Percentiles rank a stretch among this genome's conserved stretches.
phyloP scores from a whole-genome alignment of 92 coral and sea anemone genomes.

The Porites evermanni region DNA sequence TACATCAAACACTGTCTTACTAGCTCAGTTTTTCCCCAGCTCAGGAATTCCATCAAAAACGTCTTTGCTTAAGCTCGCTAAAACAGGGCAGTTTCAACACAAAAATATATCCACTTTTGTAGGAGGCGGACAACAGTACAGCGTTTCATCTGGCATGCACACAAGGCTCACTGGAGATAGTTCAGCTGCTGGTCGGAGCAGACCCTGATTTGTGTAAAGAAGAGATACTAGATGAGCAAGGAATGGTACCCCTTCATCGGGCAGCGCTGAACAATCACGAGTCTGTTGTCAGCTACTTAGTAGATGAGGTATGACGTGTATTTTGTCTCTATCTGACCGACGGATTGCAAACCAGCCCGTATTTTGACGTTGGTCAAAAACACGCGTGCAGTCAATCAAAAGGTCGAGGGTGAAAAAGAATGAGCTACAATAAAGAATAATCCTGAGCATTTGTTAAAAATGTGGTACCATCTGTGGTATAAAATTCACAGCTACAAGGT shows the following conservation, averaged over 20 bases:
- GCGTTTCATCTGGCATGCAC: slow-evolving; percentile 88
- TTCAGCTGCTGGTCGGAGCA: slow-evolving; percentile 60
- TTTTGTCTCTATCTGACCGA: not conserved
- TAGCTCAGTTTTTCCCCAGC: too few relatives aligned
- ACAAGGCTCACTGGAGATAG: slow-evolving; percentile 87
- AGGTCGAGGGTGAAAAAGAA: too few relatives aligned
- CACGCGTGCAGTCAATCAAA: too few relatives aligned
- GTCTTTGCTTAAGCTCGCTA: too few relatives aligned
- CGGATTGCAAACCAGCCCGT: too few relatives aligned
- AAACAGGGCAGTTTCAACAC: too few relatives aligned
- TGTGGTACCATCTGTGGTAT: too few relatives aligned
- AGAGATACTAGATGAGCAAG: slow-evolving; percentile 69
- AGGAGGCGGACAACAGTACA: slow-evolving; percentile 85
- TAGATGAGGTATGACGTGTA: slow-evolving; percentile 76
- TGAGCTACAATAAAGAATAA: too few relatives aligned
- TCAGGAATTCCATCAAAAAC: too few relatives aligned
- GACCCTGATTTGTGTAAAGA: slow-evolving; percentile 58
- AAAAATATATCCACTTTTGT: not conserved
- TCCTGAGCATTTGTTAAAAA: too few relatives aligned
- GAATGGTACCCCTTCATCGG: slow-evolving; percentile 80
- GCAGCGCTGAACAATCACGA: slow-evolving; percentile 80
- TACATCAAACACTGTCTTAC: not conserved
- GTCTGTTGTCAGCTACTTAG: slow-evolving; percentile 61
- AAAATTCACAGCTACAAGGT: too few relatives aligned
- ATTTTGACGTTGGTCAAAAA: too few relatives aligned